These are phyloP conservation scores for Lottia gigantea DNA, from an alignment of 2,888 invertebrate genomes.

Conservation along the genomic window DNA sequence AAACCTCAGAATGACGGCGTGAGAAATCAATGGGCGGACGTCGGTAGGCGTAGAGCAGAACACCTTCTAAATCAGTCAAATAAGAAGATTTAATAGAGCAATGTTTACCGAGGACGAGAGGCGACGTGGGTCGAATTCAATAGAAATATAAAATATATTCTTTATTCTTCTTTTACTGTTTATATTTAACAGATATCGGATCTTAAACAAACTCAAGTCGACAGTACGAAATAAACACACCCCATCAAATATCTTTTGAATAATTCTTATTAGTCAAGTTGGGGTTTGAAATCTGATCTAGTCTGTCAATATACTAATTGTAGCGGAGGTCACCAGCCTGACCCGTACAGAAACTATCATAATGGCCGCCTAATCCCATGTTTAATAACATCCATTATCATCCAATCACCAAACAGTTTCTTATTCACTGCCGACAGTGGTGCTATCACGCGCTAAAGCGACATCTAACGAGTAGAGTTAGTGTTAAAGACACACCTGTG, in stretches of 20 bases:
- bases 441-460: neutral
- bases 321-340: slow-evolving; percentile 17
- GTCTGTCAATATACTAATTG: slow-evolving; percentile 24
- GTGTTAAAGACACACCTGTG: neutral
- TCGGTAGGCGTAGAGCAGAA: no score
- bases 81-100: no score
- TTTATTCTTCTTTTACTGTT: neutral
- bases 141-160: neutral
- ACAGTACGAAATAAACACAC: neutral
- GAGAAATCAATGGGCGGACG: no score
- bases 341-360: slow-evolving; percentile 15
- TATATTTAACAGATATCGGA: slow-evolving; percentile 3
- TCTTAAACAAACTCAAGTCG: neutral
- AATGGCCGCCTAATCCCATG: slow-evolving; percentile 7
- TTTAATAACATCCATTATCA: slow-evolving; percentile 1
- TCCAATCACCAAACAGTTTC: neutral
- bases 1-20: no score
- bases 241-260: slow-evolving; percentile 8
- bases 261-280: neutral
- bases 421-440: slow-evolving; percentile 4
- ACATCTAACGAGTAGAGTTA: neutral
- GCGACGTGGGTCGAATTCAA: neutral
- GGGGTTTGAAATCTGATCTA: slow-evolving; percentile 18
- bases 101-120: no score
- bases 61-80: no score